Evolutionary conservation across 2,888 invertebrate species (phyloP).

Genomic region (Patella ulyssiponensis): DNA sequence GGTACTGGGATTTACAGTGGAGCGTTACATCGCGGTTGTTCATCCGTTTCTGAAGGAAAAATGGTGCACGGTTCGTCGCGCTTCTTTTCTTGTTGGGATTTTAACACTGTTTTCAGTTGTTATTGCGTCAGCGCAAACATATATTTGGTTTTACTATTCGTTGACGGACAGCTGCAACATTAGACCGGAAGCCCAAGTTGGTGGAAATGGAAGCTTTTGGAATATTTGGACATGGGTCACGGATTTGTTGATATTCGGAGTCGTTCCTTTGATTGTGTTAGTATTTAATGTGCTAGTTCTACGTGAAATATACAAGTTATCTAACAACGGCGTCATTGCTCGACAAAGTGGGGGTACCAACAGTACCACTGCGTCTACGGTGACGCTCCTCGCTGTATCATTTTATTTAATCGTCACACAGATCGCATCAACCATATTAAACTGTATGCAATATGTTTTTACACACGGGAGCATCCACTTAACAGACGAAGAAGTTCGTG

Average conservation of each 20-base stretch:
- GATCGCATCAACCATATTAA: slow-evolving; percentile 61
- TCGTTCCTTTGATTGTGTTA: slow-evolving; percentile 56
- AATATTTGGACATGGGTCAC: slow-evolving; percentile 55
- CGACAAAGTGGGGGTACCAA: slow-evolving; percentile 37
- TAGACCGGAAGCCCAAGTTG: slow-evolving; percentile 34
- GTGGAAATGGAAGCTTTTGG: slow-evolving; percentile 38
- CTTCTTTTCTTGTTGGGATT: slow-evolving; percentile 44
- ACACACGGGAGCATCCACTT: slow-evolving; percentile 44
- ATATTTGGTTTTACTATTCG: slow-evolving; percentile 54
- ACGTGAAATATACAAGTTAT: slow-evolving; percentile 54
- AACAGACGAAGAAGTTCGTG: slow-evolving; percentile 48
- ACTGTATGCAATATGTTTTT: slow-evolving; percentile 42
- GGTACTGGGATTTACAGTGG: slow-evolving; percentile 63
- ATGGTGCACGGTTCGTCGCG: slow-evolving; percentile 56
- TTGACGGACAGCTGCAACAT: slow-evolving; percentile 37
- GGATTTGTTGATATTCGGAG: slow-evolving; percentile 54
- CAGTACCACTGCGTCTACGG: slow-evolving; percentile 58
- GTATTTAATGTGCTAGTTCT: slow-evolving; percentile 62
- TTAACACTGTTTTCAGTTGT: slow-evolving; percentile 37
- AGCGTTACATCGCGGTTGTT: slow-evolving; percentile 60
- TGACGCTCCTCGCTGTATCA: slow-evolving; percentile 63
- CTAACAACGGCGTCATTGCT: slow-evolving; percentile 39
- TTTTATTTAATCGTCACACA: slow-evolving; percentile 66
- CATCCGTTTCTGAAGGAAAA: slow-evolving; percentile 57
- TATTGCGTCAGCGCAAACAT: slow-evolving; percentile 51